phyloP scores from a whole-genome alignment of 2,888 invertebrate genomes.

The Aquatica leii region DNA sequence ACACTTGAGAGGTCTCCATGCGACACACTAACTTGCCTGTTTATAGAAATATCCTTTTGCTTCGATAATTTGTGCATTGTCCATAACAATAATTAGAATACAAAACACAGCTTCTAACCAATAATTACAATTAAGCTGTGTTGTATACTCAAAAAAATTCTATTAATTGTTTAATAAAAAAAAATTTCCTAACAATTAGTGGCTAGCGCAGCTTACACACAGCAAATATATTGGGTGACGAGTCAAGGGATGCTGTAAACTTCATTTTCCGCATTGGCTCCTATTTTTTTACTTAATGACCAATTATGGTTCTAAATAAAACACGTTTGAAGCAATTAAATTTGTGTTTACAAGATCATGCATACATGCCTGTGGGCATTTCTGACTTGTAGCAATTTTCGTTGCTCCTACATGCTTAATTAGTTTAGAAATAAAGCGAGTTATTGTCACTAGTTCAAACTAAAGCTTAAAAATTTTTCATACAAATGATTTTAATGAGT shows the following conservation, averaged over 20 bases:
- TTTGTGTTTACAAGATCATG: neutral
- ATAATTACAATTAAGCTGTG: constrained; percentile 3
- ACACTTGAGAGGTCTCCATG: constrained; percentile 44
- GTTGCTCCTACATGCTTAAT: neutral
- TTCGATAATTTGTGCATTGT: constrained; percentile 19
- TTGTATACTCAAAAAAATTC: constrained; percentile 14
- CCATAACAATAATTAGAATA: constrained; percentile 13
- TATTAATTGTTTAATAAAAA: constrained; percentile 11
- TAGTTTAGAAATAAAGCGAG: neutral
- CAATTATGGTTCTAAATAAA: constrained; percentile 4
- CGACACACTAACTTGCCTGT: constrained; percentile 47
- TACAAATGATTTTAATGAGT: neutral
- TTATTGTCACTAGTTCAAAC: neutral
- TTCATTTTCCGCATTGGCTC: neutral
- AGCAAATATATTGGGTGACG: constrained; percentile 11
- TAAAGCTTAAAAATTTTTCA: neutral
- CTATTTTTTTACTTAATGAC: neutral
- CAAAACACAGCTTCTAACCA: constrained; percentile 19
- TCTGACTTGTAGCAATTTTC: neutral
- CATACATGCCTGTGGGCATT: neutral
- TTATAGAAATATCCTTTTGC: constrained; percentile 17
- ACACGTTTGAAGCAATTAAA: neutral
- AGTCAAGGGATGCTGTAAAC: constrained; percentile 2
- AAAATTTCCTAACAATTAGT: constrained; percentile 9
- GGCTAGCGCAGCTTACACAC: constrained; percentile 24